Evolutionary conservation across 2,113 vertebrate genomes (phyloP).

Genomic region (Gopherus evgoodei): DNA sequence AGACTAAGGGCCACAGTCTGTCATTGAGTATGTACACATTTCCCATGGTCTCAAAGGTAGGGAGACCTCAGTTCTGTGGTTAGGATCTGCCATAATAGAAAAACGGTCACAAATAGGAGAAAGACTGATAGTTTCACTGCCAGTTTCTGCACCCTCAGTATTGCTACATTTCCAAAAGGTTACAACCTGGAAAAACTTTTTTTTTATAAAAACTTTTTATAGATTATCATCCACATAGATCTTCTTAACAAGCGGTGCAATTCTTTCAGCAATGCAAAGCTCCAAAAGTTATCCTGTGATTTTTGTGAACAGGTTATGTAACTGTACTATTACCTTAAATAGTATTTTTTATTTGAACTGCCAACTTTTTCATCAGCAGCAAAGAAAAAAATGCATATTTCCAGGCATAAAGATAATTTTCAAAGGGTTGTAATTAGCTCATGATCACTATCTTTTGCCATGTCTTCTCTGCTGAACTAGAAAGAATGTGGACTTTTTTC

Average conservation of each 20-base stretch:
- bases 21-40: neutral
- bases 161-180: conserved; percentile 41
- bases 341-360: conserved; percentile 82
- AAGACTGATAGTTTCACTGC: conserved; percentile 26
- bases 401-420: conserved; percentile 81
- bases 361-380: conserved; percentile 77
- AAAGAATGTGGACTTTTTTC: conserved; percentile 72
- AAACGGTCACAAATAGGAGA: neutral
- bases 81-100: neutral
- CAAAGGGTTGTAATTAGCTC: conserved; percentile 80
- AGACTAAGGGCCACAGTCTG: neutral
- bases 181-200: conserved; percentile 49
- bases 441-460: conserved; percentile 78
- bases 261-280: conserved; percentile 61
- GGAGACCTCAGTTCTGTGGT: neutral
- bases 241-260: conserved; percentile 58
- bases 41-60: neutral
- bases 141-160: conserved; percentile 31
- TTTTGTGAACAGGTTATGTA: conserved; percentile 84
- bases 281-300: conserved; percentile 79
- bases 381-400: conserved; percentile 69
- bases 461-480: conserved; percentile 59
- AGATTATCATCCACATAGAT: conserved; percentile 78
- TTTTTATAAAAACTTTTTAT: conserved; percentile 69
- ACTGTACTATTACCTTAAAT: conserved; percentile 86